Evolutionary conservation across 2,888 invertebrate species (phyloP).

Genomic region (Magallana nippona): DNA sequence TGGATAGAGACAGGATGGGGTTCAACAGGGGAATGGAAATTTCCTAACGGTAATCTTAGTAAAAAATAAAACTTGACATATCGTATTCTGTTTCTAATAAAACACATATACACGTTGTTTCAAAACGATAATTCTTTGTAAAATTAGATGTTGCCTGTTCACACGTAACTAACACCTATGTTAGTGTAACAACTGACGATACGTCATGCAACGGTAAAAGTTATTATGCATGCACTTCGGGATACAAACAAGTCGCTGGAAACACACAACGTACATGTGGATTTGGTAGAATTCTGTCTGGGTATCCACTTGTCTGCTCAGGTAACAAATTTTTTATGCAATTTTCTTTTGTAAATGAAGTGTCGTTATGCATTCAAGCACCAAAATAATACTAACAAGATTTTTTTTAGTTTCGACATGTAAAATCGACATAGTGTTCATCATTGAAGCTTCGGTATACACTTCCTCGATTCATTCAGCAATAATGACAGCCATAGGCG

Average conservation of each 20-base stretch:
- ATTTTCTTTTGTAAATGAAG: background rate
- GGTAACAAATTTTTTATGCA: background rate
- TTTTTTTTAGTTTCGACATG: background rate
- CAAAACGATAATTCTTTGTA: too few species aligned
- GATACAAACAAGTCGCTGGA: background rate
- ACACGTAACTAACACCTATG: background rate
- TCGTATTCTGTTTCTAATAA: too few species aligned
- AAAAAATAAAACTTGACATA: too few species aligned
- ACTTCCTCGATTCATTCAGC: background rate
- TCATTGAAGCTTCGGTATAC: background rate
- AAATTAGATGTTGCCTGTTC: background rate
- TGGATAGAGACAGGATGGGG: background rate
- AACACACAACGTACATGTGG: conserved; percentile 5
- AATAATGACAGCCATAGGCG: background rate
- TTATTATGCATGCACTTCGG: background rate
- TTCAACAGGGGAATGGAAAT: background rate
- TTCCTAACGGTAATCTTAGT: background rate
- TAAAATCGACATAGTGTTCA: background rate
- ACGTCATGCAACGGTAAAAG: background rate
- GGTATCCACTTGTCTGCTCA: background rate
- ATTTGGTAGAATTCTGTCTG: background rate
- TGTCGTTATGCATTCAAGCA: too few species aligned
- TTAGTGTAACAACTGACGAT: background rate
- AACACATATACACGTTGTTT: too few species aligned
- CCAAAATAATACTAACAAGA: too few species aligned